Conservation (phyloP, 2,888 invertebrate species). For the Caenorhabditis afra region DNA sequence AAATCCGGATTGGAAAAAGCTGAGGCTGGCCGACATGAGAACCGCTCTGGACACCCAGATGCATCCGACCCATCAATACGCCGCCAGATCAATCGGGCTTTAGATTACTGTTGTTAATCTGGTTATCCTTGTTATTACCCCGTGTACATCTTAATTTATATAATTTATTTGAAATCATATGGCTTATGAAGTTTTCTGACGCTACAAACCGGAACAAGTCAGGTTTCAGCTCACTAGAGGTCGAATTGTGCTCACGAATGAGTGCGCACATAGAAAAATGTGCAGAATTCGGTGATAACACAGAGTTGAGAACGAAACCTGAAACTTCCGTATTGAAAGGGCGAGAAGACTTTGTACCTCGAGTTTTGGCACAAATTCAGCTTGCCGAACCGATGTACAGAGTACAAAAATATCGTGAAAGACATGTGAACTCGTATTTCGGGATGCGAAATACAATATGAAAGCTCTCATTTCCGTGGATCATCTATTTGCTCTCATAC, state of each 20-base stretch:
- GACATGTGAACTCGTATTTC: no score
- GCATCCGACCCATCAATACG: slow-evolving; percentile 55
- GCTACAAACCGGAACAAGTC: not conserved
- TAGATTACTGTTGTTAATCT: slow-evolving; percentile 12
- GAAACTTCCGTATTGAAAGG: slow-evolving; percentile 2
- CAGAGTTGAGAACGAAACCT: not conserved
- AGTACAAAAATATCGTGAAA: no score
- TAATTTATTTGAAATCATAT: no score
- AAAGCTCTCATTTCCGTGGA: no score
- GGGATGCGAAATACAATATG: no score
- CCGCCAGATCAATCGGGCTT: slow-evolving; percentile 57
- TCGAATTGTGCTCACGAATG: no score
- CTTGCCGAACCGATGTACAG: no score
- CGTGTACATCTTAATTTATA: not conserved
- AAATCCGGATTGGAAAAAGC: slow-evolving; percentile 58
- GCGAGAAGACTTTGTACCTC: not conserved
- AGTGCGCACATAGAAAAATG: no score
- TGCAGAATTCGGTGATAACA: slow-evolving; percentile 30
- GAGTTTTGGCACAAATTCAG: not conserved
- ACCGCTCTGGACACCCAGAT: slow-evolving; percentile 45
- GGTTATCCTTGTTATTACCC: slow-evolving; percentile 11
- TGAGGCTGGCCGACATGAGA: slow-evolving; percentile 52
- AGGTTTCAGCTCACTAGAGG: slow-evolving; percentile 9
- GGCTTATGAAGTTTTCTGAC: no score
- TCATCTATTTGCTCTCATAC: no score